These are phyloP conservation scores for Teleogryllus oceanicus DNA, from an alignment of 2,888 invertebrate genomes.

Conservation along the genomic window DNA sequence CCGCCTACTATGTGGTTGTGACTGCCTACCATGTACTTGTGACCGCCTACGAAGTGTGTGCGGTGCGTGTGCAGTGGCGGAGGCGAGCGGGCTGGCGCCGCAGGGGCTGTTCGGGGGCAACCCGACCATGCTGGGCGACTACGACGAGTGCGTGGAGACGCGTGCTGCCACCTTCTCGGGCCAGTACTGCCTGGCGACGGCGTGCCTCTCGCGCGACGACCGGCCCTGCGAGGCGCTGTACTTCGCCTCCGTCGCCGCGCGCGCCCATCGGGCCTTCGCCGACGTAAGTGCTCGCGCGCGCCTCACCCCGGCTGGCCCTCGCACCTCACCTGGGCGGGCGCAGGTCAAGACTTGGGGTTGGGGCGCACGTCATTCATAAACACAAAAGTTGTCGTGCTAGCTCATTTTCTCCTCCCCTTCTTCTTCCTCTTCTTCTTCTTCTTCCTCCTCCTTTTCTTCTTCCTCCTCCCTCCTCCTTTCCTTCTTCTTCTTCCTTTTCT, in stretches of 20 bases:
- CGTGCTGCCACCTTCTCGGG: background rate
- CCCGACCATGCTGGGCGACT: background rate
- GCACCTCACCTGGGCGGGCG: too few species aligned
- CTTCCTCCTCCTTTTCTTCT: background rate
- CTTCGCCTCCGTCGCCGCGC: too few species aligned
- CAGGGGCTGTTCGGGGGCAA: background rate
- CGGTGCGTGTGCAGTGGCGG: background rate
- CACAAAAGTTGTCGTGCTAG: background rate
- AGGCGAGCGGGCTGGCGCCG: background rate
- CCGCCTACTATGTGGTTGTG: too few species aligned
- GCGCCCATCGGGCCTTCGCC: too few species aligned
- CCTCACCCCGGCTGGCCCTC: too few species aligned
- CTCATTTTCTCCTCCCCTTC: constrained; percentile 57
- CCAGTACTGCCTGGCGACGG: background rate
- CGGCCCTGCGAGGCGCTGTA: too few species aligned
- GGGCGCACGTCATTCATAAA: background rate
- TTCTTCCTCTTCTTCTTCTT: constrained; percentile 42
- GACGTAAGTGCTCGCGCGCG: too few species aligned
- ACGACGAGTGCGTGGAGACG: background rate
- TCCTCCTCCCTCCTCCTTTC: too few species aligned
- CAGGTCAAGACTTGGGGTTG: too few species aligned
- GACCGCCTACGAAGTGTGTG: too few species aligned
- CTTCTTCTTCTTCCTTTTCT: too few species aligned
- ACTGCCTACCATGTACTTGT: too few species aligned
- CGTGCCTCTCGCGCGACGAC: background rate